phyloP scores from a whole-genome alignment of 2,113 vertebrate genomes.

The Notechis scutatus region DNA sequence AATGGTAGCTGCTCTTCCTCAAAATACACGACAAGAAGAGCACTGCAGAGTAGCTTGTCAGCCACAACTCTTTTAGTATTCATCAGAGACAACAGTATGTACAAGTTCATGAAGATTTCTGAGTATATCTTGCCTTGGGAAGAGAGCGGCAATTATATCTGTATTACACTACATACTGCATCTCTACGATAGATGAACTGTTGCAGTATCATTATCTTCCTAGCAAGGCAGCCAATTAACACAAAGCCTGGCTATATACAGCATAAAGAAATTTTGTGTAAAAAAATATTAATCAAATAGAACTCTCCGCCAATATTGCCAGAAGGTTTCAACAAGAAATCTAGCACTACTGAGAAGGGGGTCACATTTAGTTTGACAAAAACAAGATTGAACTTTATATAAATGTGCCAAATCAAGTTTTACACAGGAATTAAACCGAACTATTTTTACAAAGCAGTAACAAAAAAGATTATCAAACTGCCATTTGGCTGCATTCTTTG shows the following conservation, averaged over 20 bases:
- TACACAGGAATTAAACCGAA: conserved; percentile 73
- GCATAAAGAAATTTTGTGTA: conserved; percentile 32
- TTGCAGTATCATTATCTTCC: not conserved
- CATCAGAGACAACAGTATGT: not conserved
- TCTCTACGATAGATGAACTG: not conserved
- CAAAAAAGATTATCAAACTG: conserved; percentile 73
- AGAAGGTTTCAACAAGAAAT: conserved; percentile 51
- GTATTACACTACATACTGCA: not conserved
- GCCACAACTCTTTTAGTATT: not conserved
- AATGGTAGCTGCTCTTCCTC: not conserved
- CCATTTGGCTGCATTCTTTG: conserved; percentile 65
- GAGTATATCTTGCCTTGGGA: not conserved
- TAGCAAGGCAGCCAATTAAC: conserved; percentile 30
- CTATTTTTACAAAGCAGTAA: conserved; percentile 73
- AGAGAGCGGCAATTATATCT: not conserved
- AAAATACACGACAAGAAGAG: not conserved
- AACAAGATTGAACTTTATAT: conserved; percentile 55
- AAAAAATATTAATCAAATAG: conserved; percentile 45
- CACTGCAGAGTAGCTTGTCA: not conserved
- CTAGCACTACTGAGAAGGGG: conserved; percentile 46
- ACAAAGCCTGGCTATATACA: conserved; percentile 9
- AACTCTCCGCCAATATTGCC: conserved; percentile 44
- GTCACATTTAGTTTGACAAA: conserved; percentile 54
- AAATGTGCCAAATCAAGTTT: conserved; percentile 73
- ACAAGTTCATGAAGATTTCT: conserved; percentile 5